Conservation (phyloP, 2,113 vertebrate genomes). For the Silurus asotus region DNA sequence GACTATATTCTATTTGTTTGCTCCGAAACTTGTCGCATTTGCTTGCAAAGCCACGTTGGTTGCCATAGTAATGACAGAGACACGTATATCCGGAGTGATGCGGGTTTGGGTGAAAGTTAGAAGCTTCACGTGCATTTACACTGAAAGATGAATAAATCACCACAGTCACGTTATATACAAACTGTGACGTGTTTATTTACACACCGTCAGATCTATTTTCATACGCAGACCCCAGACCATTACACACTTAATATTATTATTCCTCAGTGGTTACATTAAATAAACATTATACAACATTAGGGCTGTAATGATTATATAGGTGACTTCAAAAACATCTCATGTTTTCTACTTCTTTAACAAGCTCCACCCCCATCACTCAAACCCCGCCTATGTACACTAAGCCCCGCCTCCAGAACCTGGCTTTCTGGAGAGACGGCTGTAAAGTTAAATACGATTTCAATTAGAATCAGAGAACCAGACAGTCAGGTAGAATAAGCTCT, state of each 20-base stretch:
- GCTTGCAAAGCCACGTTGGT: background rate
- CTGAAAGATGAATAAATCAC: background rate
- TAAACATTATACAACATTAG: background rate
- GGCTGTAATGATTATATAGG: background rate
- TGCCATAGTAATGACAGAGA: background rate
- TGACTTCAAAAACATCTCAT: background rate
- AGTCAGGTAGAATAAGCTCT: background rate
- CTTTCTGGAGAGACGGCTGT: slow-evolving; percentile 5
- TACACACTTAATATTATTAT: too few species aligned
- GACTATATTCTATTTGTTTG: background rate
- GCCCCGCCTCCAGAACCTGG: background rate
- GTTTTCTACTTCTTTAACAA: background rate
- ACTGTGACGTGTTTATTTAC: background rate
- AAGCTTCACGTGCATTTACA: background rate
- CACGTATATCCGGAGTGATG: background rate
- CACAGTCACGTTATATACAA: background rate
- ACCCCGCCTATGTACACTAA: background rate
- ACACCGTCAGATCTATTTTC: background rate
- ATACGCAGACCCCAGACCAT: background rate
- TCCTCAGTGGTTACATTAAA: background rate
- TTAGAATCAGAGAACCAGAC: slow-evolving; percentile 21
- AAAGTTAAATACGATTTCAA: slow-evolving; percentile 36
- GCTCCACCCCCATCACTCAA: background rate
- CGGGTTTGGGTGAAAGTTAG: background rate
- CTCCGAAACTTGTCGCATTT: background rate